Base-by-base conservation (phyloP, 1,140 invertebrate genomes). In the Lordiphosa mommai region DNA sequence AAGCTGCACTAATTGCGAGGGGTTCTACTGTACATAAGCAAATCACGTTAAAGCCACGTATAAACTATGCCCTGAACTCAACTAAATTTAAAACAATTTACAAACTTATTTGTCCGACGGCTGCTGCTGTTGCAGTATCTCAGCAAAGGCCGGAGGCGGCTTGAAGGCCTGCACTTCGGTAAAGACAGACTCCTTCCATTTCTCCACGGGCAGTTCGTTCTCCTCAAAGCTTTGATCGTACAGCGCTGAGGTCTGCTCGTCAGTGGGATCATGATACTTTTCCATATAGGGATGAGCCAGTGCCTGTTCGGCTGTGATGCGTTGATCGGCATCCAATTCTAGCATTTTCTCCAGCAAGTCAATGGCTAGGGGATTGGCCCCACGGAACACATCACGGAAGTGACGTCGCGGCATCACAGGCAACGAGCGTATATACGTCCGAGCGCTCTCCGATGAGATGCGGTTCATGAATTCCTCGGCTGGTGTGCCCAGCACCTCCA, bases 211-310 rank as follows among this genome's bases (percentile, higher is more conserved):
- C 36, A 97, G 91, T 72, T 99, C 96, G 93, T 96, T 96, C 73
- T 97, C 96, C 91, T 99, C 97, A 89, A 98, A 98, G 80, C 95
- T 97, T 90, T 98, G 95, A 90, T 98, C 97, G 89, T 97, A 99
- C 2, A 94, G 92, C 29, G 93, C 92, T 6, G 96, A 96, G 13
- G 92, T 91, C 1, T 97, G 97, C 90, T 99, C 97, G 90, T 99
- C 97, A 20, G 92, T 93, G 1, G 97, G 96, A 91, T 99, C 97
- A 12, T 96, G 94, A 91, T 98, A 99, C 86, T 98, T 95, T 20
- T 93, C 91, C 38, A 99, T 91, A 88, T 95, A 88, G 3, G 94
- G 92, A 91, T 99, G 97, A 16, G 95, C 95, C 40, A 99, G 90
- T n/a, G 97, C 97, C 88, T 97, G 92, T 85, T 97, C 95, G 1